Percentiles rank a stretch among this genome's conserved stretches.
These are phyloP conservation scores for Fragum whitleyi DNA, from an alignment of 2,888 invertebrate genomes.

Conservation along the genomic window DNA sequence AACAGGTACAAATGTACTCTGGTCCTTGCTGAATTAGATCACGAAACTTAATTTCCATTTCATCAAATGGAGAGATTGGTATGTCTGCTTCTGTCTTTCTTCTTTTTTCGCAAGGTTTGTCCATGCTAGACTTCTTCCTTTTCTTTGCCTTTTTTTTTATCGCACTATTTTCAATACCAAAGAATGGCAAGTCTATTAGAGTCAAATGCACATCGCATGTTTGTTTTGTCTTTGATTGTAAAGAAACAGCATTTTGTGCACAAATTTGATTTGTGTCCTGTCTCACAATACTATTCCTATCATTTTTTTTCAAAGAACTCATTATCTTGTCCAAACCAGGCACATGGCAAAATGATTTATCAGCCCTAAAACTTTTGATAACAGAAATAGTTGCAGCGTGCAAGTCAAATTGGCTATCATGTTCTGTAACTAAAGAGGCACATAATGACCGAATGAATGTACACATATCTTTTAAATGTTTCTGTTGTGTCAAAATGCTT, in stretches of 20 bases:
- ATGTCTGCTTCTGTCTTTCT: neutral
- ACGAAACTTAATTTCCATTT: slow-evolving; percentile 24
- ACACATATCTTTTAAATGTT: neutral
- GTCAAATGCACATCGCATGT: neutral
- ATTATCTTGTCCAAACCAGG: neutral
- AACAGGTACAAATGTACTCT: slow-evolving; percentile 36
- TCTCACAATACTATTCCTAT: too few relatives aligned
- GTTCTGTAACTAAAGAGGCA: neutral
- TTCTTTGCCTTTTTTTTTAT: slow-evolving; percentile 1
- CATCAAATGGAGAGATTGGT: neutral
- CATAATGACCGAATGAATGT: neutral
- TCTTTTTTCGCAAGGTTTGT: neutral
- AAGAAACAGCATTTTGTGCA: too few relatives aligned
- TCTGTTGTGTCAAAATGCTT: neutral
- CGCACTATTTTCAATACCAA: neutral
- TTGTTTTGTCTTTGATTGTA: neutral
- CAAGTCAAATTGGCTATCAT: slow-evolving; percentile 1
- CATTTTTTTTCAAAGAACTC: too few relatives aligned
- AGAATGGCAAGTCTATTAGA: slow-evolving; percentile 15
- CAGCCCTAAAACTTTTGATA: neutral
- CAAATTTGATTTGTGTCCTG: too few relatives aligned
- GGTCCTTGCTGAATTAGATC: slow-evolving; percentile 24
- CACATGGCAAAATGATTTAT: neutral
- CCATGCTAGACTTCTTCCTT: neutral
- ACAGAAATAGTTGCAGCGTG: neutral